Base-by-base conservation (phyloP, 1,140 invertebrate species). In the Drosophila paulistorum region DNA sequence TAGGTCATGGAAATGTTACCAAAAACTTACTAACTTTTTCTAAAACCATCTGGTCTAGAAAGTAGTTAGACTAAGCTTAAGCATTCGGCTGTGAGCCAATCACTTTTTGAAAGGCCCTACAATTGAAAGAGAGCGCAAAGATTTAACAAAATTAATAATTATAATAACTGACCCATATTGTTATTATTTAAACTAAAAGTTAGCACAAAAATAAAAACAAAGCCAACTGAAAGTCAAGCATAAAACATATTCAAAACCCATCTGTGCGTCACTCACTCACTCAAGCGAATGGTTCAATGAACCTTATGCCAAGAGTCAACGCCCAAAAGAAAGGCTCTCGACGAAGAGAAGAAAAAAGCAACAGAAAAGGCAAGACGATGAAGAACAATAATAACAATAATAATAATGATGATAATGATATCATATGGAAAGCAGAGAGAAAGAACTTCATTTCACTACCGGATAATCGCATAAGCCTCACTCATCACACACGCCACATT, bases 301-400 rank as follows among this genome's bases (percentile, higher is more conserved):
- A 76, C 74, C 59, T 61, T 77, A 30, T 20, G 42, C 54, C 66
- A 76, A 77, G 17, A 51, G 73, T 76, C 74, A 76, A 76, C 35
- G 75, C 71, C 74, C 74, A 77, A 71, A 77, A 78, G 75, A 77
- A 77, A 77, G 73, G 74, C 74, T 70, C 74, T 70, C 60, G 37
- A 39, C 42, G 41, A 71, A 77, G 41, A 35, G 45, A 33, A 37
- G 37, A 61, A 76, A 65, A 55, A 48, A 48, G 7, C 1, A 14
- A 51, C 33, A 57, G 30, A 14, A n/a, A 11, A 42, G 39, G 10
- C 11, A 9, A 3, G 11, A 41, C 39, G 17, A 23, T 37, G n/a
- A 42, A 39, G 20, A 33, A 42, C 48, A 76, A 76, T 45, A 37
- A 59, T 11, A 59, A 41, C 14, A 58, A 58, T 59, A 41, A 62